A percentile compares a stretch with the other conserved stretches of the same genome.
Evolutionary conservation across 1,140 invertebrate genomes (phyloP).

Genomic region (Drosophila sucinea): DNA sequence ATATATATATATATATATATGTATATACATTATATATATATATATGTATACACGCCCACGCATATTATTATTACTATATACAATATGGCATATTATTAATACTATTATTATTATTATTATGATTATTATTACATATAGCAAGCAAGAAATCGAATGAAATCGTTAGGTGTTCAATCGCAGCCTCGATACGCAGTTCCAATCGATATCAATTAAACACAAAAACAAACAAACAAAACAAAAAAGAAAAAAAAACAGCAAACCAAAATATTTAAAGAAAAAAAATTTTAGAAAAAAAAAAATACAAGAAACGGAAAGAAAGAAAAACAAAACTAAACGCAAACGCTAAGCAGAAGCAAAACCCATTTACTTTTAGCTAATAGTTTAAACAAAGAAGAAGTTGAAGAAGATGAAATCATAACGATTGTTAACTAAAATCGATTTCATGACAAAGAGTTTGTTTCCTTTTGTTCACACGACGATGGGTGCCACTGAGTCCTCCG

Average conservation of each 20-base stretch:
- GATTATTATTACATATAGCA: conserved; percentile 40
- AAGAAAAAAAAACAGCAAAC: conserved; percentile 20
- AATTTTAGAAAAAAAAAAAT: not conserved
- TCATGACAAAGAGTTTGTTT: conserved; percentile 2
- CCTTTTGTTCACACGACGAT: conserved; percentile 25
- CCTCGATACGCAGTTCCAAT: conserved; percentile 54
- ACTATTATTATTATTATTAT: conserved; percentile 58
- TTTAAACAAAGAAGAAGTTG: conserved; percentile 3
- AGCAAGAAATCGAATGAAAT: conserved; percentile 52
- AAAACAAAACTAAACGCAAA: conserved; percentile 4
- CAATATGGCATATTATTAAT: conserved; percentile 76
- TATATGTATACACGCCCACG: conserved; percentile 31
- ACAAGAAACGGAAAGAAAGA: conserved; percentile 7
- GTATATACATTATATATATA: conserved; percentile 35
- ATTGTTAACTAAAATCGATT: conserved; percentile 14
- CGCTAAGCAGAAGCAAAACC: conserved; percentile 21
- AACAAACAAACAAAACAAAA: conserved; percentile 3
- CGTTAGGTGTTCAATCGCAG: conserved; percentile 50
- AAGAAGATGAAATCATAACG: conserved; percentile 1
- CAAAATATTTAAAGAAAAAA: conserved; percentile 11
- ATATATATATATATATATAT: conserved; percentile 22
- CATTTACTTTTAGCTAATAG: conserved; percentile 13
- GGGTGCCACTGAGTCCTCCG: conserved; percentile 62
- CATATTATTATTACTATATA: conserved; percentile 76
- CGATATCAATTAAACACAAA: conserved; percentile 11